Conservation (phyloP, 2,113 vertebrate species). For the Psammodynastes pulverulentus region DNA sequence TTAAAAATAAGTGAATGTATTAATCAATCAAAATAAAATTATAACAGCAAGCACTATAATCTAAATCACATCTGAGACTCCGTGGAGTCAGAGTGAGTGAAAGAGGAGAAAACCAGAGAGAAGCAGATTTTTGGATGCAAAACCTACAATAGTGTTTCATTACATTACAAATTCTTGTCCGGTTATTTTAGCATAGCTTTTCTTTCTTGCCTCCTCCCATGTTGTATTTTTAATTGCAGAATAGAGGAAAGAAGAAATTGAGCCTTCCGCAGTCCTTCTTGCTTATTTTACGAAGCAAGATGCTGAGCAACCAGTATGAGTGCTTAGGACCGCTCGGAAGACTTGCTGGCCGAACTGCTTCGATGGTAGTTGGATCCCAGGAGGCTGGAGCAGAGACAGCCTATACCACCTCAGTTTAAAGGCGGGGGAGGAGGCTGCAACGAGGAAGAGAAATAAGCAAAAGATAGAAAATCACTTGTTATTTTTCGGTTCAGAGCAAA, state of each 20-base stretch:
- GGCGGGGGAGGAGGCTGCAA: constrained; percentile 18
- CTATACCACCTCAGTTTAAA: constrained; percentile 41
- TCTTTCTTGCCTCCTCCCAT: neutral
- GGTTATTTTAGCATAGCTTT: constrained; percentile 9
- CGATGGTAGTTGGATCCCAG: constrained; percentile 28
- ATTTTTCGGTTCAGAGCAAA: neutral
- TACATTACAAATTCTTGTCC: neutral
- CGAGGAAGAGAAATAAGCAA: neutral
- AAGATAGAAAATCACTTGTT: neutral
- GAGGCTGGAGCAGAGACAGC: constrained; percentile 52
- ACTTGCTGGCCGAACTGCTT: constrained; percentile 41
- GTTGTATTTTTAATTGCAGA: constrained; percentile 47
- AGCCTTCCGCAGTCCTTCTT: constrained; percentile 41
- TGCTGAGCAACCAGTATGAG: constrained; percentile 9
- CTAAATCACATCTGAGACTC: neutral
- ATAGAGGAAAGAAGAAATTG: constrained; percentile 32
- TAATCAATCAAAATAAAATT: neutral
- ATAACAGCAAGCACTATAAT: neutral
- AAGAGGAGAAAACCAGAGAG: neutral
- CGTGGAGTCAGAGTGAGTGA: neutral
- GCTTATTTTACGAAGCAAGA: constrained; percentile 20
- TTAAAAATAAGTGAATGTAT: neutral
- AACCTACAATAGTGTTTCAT: neutral
- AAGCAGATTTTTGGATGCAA: neutral
- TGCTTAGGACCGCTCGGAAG: constrained; percentile 56